Conservation (phyloP, 2,888 invertebrate species). For the Sarcophaga rosellei region DNA sequence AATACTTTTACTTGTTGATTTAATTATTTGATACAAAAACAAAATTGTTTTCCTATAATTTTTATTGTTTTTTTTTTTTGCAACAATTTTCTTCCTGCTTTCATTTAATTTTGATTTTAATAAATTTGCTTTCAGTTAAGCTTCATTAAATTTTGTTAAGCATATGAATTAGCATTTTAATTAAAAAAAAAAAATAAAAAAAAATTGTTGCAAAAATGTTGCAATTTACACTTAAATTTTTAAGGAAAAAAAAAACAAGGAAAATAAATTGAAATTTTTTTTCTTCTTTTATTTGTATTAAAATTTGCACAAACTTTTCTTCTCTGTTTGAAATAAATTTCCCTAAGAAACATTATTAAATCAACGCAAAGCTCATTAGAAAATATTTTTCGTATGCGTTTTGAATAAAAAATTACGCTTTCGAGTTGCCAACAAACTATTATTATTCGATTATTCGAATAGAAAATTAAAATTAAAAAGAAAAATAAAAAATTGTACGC, state of each 20-base stretch:
- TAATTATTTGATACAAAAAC: not conserved
- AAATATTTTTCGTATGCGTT: too few relatives aligned
- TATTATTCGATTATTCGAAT: not conserved
- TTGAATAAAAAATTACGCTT: not conserved
- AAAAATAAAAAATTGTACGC: not conserved
- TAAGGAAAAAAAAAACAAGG: not conserved
- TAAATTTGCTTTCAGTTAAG: conserved; percentile 1
- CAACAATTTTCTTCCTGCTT: conserved; percentile 53
- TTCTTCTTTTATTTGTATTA: too few relatives aligned
- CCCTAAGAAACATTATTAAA: too few relatives aligned
- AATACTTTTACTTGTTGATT: not conserved
- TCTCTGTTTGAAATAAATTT: too few relatives aligned
- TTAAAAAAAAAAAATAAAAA: not conserved
- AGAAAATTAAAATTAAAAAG: not conserved
- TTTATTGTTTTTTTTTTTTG: not conserved
- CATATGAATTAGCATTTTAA: not conserved
- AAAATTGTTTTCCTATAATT: not conserved
- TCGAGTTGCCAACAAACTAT: not conserved
- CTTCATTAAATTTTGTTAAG: conserved; percentile 47
- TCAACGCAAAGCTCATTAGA: too few relatives aligned
- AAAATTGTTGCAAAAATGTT: not conserved
- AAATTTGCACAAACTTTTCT: too few relatives aligned
- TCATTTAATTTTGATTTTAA: conserved; percentile 27
- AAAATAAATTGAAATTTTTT: too few relatives aligned
- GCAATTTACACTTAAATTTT: not conserved